phyloP scores from a whole-genome alignment of 1,140 invertebrate genomes.

The Asbolus verrucosus region DNA sequence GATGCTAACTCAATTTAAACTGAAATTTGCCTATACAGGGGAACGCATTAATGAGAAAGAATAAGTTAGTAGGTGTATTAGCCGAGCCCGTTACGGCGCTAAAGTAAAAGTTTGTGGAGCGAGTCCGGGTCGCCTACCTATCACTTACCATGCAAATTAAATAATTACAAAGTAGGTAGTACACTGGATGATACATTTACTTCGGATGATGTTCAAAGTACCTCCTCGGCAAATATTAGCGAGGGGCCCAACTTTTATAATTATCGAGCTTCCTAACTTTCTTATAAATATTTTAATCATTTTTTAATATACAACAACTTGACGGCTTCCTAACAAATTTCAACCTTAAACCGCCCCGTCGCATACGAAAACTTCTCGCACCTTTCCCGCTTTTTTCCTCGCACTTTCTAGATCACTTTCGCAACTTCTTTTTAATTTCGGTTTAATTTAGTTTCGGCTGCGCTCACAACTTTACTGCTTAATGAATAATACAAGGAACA shows the following conservation, averaged over 20 bases:
- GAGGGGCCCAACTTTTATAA: slow-evolving; percentile 61
- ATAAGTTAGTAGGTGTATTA: slow-evolving; percentile 61
- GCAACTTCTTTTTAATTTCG: too few relatives aligned
- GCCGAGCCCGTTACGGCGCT: slow-evolving; percentile 39
- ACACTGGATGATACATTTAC: slow-evolving; percentile 55
- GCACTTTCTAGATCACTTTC: too few relatives aligned
- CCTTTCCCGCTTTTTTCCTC: background rate
- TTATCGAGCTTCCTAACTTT: slow-evolving; percentile 57
- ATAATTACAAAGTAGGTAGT: slow-evolving; percentile 63
- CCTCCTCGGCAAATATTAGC: slow-evolving; percentile 54
- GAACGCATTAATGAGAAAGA: slow-evolving; percentile 59
- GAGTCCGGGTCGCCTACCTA: slow-evolving; percentile 57
- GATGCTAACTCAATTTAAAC: slow-evolving; percentile 60
- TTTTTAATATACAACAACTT: slow-evolving; percentile 51
- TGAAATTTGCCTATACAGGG: slow-evolving; percentile 52
- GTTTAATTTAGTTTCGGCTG: too few relatives aligned
- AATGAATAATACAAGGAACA: too few relatives aligned
- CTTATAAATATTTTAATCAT: slow-evolving; percentile 61
- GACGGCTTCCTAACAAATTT: slow-evolving; percentile 38
- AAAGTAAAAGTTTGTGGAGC: slow-evolving; percentile 55
- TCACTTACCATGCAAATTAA: slow-evolving; percentile 64
- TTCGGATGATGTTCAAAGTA: slow-evolving; percentile 58
- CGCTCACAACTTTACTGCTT: too few relatives aligned
- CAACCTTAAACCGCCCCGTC: background rate
- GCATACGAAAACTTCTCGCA: background rate